Conservation (phyloP, 92 coral and sea anemone genomes). For the Parazoanthus darwini region DNA sequence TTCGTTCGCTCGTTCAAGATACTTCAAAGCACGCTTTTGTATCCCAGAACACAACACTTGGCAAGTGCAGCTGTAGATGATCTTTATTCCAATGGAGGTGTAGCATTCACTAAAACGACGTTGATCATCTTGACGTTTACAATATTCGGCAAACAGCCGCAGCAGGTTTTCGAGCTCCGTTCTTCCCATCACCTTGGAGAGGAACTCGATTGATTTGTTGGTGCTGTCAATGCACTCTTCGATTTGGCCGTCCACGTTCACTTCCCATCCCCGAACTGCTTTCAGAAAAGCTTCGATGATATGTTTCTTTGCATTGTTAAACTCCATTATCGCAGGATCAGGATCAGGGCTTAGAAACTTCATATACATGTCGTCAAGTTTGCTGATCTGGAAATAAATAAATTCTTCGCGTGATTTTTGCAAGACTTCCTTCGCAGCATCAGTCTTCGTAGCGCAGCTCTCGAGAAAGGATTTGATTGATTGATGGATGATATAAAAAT, state of each 20-base stretch:
- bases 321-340: constrained; percentile 3
- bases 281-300: constrained; percentile 12
- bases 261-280: constrained; percentile 6
- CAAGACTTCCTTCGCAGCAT: not conserved
- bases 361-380: not conserved
- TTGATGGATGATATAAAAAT: constrained; percentile 1
- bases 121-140: not conserved
- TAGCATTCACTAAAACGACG: not conserved
- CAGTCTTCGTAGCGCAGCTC: not conserved
- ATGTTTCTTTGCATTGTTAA: not conserved
- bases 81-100: no score
- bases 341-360: constrained; percentile 7
- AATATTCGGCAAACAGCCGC: not conserved
- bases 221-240: not conserved
- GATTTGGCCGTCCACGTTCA: not conserved
- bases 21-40: not conserved
- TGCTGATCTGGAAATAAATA: not conserved
- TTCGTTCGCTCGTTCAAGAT: not conserved
- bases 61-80: not conserved
- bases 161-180: not conserved
- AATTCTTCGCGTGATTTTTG: constrained; percentile 1
- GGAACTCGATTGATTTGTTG: not conserved
- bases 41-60: not conserved
- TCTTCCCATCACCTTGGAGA: constrained; percentile 5
- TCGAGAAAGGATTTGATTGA: constrained; percentile 12